phyloP scores from a whole-genome alignment of 2,888 invertebrate genomes.

The Cataglyphis rosenhaueri region DNA sequence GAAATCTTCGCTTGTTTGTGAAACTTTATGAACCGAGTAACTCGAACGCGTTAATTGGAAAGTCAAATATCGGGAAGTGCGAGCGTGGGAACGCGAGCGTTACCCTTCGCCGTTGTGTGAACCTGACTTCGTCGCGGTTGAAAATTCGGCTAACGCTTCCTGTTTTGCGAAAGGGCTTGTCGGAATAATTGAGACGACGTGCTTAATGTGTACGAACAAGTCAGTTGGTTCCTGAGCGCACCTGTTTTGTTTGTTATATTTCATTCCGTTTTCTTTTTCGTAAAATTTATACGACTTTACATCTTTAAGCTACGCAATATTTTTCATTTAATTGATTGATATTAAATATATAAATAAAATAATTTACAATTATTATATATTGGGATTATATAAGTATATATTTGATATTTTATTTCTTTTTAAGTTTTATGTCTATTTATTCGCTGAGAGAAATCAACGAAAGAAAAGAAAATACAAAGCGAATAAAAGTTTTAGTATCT shows the following conservation, averaged over 20 bases:
- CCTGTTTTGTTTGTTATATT: constrained; percentile 29
- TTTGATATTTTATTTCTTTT: neutral
- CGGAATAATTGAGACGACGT: constrained; percentile 14
- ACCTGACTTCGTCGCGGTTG: constrained; percentile 9
- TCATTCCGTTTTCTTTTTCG: neutral
- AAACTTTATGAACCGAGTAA: constrained; percentile 41
- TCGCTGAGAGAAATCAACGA: neutral
- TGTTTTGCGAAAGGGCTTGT: neutral
- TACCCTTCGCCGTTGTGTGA: constrained; percentile 18
- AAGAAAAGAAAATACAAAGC: neutral
- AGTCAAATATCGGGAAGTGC: constrained; percentile 74
- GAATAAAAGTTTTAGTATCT: neutral
- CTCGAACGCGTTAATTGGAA: constrained; percentile 77
- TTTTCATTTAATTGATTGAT: neutral
- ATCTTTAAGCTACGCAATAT: neutral
- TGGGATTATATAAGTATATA: neutral
- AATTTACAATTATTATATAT: neutral
- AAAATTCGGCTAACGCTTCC: constrained; percentile 40
- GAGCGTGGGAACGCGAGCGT: constrained; percentile 60
- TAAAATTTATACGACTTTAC: neutral
- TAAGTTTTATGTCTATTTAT: neutral
- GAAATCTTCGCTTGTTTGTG: constrained; percentile 34
- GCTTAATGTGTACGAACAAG: neutral
- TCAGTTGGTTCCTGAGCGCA: constrained; percentile 31
- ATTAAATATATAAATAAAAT: neutral